Conservation (phyloP, 2,797 vertebrate species). For the Setipinna tenuifilis region DNA sequence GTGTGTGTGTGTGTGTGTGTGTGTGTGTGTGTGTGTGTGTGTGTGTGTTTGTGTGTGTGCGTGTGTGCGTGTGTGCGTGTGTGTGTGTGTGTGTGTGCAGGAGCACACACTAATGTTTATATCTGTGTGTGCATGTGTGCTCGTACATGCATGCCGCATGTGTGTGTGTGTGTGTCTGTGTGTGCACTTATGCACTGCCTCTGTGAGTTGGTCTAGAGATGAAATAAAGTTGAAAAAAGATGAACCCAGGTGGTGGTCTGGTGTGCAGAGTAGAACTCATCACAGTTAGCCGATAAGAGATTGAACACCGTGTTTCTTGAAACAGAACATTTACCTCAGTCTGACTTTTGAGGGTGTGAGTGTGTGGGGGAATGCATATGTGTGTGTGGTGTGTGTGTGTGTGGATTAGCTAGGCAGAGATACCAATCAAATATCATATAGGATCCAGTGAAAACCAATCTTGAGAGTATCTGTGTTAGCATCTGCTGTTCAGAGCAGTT, state of each 20-base stretch:
- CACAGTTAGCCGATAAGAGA: slow-evolving; percentile 33
- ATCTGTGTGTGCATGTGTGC: no score
- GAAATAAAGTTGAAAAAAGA: slow-evolving; percentile 18
- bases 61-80: neutral
- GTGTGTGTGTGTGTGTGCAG: neutral
- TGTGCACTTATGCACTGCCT: neutral
- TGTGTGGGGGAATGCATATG: neutral
- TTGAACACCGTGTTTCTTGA: slow-evolving; percentile 16
- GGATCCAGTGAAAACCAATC: neutral
- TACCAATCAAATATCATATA: neutral
- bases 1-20: neutral
- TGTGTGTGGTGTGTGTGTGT: neutral
- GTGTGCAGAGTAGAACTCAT: neutral
- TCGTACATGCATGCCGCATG: neutral
- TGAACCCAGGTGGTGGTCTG: neutral
- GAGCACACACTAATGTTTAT: no score
- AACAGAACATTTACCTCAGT: neutral
- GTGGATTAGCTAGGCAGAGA: neutral
- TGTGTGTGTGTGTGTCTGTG: neutral
- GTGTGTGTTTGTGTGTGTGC: neutral
- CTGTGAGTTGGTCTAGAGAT: neutral
- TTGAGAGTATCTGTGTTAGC: neutral
- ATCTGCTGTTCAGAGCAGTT: neutral
- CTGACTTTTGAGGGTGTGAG: neutral
- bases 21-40: neutral